Evolutionary conservation across 2,888 invertebrate species (phyloP), one percentile per base, ranked within the genome.

Genomic region (Heteromurus nitidus): DNA sequence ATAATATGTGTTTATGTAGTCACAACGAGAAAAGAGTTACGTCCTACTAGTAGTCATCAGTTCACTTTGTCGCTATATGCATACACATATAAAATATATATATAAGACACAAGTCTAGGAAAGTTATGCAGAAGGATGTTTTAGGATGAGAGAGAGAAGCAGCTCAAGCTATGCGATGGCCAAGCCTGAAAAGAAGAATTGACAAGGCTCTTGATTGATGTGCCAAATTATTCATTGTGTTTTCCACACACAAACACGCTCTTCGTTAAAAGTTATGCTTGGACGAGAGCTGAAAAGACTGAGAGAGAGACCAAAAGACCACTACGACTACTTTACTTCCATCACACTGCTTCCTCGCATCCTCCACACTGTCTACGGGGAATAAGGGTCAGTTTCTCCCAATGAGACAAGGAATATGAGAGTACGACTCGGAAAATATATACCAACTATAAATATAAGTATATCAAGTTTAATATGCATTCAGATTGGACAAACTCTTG

Each of bases 181-280:
- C n/a, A 62, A 62, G 36, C 31, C 18, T 53, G 20, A 50, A 65
- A 42, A 16, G 44, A 16, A 22, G 18, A 44, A 68, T 68, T 50
- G 68, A 50, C 68, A 50, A 30, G 68, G 30, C 50, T 28, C 50
- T 68, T 68, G 68, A 68, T 68, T 68, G 50, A 68, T 68, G 68
- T 50, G 68, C 68, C 50, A 68, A 68, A 68, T 68, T 68, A 68
- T 68, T 68, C 68, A 68, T 65, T 68, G 68, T 50, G 68, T 68
- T 68, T 68, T 68, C 68, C 18, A 28, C 68, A 68, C 42, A 65
- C 11, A 42, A 65, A 42, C 65, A 65, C 65, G 22, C 22, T 65
- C 44, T 65, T n/a, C 31, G 1, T 44, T 9, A 2, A 2, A n/a
- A n/a, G 44, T 13, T 44, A 44, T n/a, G n/a, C n/a, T n/a, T n/a